These are phyloP conservation scores for Cettia cetti DNA, from an alignment of 2,113 vertebrate genomes.

Conservation along the genomic window DNA sequence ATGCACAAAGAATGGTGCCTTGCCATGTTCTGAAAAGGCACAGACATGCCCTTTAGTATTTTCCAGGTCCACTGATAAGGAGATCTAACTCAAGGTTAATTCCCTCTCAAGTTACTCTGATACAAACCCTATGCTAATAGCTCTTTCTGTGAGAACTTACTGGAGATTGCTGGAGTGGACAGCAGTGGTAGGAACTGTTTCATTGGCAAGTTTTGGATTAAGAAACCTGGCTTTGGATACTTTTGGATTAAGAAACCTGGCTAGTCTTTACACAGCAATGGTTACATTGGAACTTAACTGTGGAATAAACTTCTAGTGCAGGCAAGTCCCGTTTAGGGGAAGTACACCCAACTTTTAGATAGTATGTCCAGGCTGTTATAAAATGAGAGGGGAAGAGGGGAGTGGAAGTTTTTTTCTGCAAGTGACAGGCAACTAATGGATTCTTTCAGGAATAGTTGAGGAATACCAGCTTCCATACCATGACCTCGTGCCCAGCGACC, in stretches of 20 bases:
- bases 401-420: background rate
- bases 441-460: slow-evolving; percentile 87
- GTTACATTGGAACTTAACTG: background rate
- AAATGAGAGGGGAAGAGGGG: background rate
- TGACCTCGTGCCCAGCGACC: slow-evolving; percentile 89
- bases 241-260: background rate
- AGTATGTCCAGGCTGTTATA: background rate
- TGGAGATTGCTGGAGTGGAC: background rate
- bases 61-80: background rate
- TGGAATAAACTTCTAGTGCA: background rate
- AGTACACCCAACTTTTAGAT: background rate
- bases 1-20: background rate
- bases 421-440: background rate
- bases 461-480: slow-evolving; percentile 96
- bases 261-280: background rate
- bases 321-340: background rate
- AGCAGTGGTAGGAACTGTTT: background rate
- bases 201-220: background rate
- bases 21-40: background rate
- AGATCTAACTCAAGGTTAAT: background rate
- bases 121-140: background rate
- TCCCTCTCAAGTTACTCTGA: background rate
- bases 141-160: background rate
- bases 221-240: background rate
- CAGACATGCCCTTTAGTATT: background rate